phyloP scores from a whole-genome alignment of 1,140 invertebrate genomes.

The Pteromalus puparum region DNA sequence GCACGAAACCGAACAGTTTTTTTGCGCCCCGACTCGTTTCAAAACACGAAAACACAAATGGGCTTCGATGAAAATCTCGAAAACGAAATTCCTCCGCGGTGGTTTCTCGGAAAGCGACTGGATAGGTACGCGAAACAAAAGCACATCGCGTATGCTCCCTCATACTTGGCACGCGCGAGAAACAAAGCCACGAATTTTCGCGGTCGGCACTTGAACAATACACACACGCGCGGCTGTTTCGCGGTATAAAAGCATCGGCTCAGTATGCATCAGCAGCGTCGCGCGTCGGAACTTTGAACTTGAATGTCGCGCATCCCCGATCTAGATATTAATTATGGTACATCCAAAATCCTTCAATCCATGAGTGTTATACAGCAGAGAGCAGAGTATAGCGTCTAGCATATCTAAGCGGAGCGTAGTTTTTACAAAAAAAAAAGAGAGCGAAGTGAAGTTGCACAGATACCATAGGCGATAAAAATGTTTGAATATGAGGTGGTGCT shows the following conservation, averaged over 20 bases:
- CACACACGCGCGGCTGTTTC: neutral
- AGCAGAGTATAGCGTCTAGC: neutral
- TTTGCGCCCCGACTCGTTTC: too few species aligned
- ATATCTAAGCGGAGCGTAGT: neutral
- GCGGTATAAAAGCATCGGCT: too few species aligned
- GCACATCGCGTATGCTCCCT: too few species aligned
- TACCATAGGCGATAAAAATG: neutral
- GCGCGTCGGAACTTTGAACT: slow-evolving; percentile 43
- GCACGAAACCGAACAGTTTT: too few species aligned
- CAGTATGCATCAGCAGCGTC: neutral
- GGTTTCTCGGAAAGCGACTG: neutral
- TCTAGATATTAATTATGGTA: neutral
- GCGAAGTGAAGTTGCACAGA: slow-evolving; percentile 3
- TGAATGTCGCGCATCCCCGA: slow-evolving; percentile 45
- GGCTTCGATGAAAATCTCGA: too few species aligned
- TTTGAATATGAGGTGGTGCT: slow-evolving; percentile 20
- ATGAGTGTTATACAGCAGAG: neutral
- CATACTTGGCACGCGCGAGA: neutral
- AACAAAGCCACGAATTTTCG: neutral
- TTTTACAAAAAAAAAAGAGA: neutral
- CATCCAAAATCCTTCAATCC: neutral
- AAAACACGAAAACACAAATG: too few species aligned
- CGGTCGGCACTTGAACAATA: neutral
- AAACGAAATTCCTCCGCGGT: neutral
- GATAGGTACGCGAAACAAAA: neutral